These are phyloP conservation scores for Anneissia japonica DNA, from an alignment of 35 echinoderm and acorn worm genomes.

Conservation along the genomic window DNA sequence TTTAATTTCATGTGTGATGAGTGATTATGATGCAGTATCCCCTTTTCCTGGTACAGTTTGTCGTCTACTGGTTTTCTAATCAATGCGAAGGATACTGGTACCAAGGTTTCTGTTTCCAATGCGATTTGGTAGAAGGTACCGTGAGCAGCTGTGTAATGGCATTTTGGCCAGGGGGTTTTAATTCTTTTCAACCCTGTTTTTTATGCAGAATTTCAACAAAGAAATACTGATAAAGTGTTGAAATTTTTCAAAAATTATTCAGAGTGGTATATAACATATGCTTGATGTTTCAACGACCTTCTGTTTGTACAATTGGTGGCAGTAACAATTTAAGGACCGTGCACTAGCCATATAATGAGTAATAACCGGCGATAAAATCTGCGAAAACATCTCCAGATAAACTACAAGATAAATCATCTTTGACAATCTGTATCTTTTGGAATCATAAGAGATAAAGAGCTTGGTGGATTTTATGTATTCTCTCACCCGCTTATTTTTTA, in stretches of 20 bases:
- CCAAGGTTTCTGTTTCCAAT: no score
- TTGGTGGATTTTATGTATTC: background rate
- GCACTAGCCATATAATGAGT: background rate
- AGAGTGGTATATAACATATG: no score
- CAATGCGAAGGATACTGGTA: no score
- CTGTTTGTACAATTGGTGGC: no score
- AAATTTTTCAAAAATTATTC: no score
- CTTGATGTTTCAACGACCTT: no score
- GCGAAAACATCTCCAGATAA: background rate
- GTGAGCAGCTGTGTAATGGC: no score
- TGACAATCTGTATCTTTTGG: background rate
- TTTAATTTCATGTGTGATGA: background rate
- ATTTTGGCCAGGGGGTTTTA: no score
- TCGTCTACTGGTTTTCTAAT: background rate
- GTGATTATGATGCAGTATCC: background rate
- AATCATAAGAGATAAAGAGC: background rate
- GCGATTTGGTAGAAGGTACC: no score
- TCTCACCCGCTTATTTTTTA: background rate
- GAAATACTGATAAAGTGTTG: no score
- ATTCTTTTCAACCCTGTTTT: no score
- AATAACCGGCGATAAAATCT: background rate
- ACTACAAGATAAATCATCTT: background rate
- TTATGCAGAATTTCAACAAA: no score
- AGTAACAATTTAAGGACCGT: background rate
- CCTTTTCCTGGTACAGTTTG: background rate